These are phyloP conservation scores for silkworm (Bombyx mori) DNA, from an alignment of 1,140 invertebrate species.

Conservation along the genomic window DNA sequence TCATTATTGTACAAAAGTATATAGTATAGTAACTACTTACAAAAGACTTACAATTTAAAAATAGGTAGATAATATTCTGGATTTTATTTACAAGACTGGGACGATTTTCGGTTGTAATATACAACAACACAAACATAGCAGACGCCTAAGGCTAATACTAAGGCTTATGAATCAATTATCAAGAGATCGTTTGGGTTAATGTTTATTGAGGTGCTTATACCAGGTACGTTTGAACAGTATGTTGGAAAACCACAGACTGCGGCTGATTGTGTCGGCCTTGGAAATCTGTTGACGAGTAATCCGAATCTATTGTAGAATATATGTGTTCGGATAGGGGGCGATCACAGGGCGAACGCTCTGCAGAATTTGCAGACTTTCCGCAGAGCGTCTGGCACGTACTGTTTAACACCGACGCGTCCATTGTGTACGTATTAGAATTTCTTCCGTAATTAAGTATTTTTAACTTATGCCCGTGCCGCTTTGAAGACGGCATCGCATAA, in stretches of 20 bases:
- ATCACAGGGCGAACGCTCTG: slow-evolving; percentile 70
- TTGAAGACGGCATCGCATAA: slow-evolving; percentile 85
- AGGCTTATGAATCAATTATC: slow-evolving; percentile 36
- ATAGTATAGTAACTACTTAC: slow-evolving; percentile 19
- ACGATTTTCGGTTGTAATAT: slow-evolving; percentile 29
- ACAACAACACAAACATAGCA: slow-evolving; percentile 43
- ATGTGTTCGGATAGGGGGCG: slow-evolving; percentile 86
- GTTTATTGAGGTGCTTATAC: slow-evolving; percentile 42
- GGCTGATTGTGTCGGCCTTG: slow-evolving; percentile 55
- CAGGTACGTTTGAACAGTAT: slow-evolving; percentile 69
- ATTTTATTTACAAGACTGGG: slow-evolving; percentile 58
- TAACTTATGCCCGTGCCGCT: slow-evolving; percentile 74
- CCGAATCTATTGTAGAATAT: slow-evolving; percentile 88
- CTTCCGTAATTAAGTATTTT: slow-evolving; percentile 74
- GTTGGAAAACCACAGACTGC: slow-evolving; percentile 56
- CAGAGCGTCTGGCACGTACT: slow-evolving; percentile 69
- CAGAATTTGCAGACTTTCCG: slow-evolving; percentile 56
- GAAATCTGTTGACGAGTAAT: slow-evolving; percentile 73
- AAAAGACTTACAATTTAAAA: slow-evolving; percentile 11
- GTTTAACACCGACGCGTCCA: slow-evolving; percentile 74
- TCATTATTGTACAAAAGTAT: slow-evolving; percentile 67
- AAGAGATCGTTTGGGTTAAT: slow-evolving; percentile 42
- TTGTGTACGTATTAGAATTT: slow-evolving; percentile 73
- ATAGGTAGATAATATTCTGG: slow-evolving; percentile 27
- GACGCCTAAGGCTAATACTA: slow-evolving; percentile 38